Conservation (phyloP, 2,797 vertebrate genomes). For the Streptopelia turtur region DNA sequence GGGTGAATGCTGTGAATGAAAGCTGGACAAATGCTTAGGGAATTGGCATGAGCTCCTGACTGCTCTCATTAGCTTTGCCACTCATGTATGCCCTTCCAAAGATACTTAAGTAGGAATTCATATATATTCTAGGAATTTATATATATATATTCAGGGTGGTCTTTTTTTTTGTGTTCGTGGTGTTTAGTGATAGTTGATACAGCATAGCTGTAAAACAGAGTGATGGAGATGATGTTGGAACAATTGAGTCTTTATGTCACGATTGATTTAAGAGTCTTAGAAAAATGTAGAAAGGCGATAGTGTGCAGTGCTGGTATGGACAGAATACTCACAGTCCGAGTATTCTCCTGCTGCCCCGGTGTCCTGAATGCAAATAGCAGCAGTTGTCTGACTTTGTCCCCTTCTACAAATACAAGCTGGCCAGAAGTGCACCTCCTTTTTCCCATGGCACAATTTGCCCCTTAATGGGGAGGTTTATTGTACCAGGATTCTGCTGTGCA, state of each 20-base stretch:
- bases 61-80: background rate
- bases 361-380: background rate
- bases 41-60: background rate
- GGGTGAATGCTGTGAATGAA: background rate
- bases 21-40: background rate
- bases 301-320: background rate
- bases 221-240: background rate
- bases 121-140: background rate
- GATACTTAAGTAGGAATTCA: background rate
- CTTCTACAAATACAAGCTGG: background rate
- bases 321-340: accelerated
- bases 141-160: background rate
- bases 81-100: background rate
- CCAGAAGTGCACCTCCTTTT: background rate
- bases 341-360: background rate
- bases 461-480: background rate
- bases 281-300: background rate
- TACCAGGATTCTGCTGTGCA: background rate
- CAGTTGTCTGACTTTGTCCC: background rate
- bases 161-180: background rate
- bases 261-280: background rate
- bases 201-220: background rate
- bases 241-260: background rate
- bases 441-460: background rate
- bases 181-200: background rate